Base-by-base conservation (phyloP, 2,113 vertebrate species). In the Odontesthes bonariensis region DNA sequence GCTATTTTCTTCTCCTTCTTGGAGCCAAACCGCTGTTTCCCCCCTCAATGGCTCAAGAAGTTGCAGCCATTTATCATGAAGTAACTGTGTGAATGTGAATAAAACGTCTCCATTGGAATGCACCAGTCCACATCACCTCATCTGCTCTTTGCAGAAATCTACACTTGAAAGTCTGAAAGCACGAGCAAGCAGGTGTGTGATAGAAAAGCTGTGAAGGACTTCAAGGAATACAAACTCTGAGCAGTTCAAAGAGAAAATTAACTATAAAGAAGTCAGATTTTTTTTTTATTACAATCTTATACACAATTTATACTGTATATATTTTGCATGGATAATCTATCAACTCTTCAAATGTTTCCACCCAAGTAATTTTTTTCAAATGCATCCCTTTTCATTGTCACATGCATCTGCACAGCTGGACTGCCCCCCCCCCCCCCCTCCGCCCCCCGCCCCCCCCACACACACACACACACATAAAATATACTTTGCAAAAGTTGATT, bases 1-100 rank as follows among this genome's bases (percentile, higher is more conserved):
- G 35, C 12, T 64, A 40, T 68, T 73, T 69, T 31, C 53, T 53
- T 22, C 58, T 56, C 16, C 65, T 70, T 65, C 16, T 73, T 86
- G 63, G 76, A 76, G 33, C 2, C 35, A 31, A 70, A 49, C 19
- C 0, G 16, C 16, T 22, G 0, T 44, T 44, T 16, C 13, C 12
- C 12, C 13, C 42, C 5, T 44, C 5, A 44, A 44, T 44, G 42
- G 4, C 42, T 12, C 5, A 12, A 14, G 12, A 44, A 44, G 42
- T 44, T 44, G 42, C 42, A 14, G 2, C 42, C 42, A 44, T 44
- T 27, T 27, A 27, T 27, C 27, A 27, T 27, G 1, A 27, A 27
- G 27, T 27, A 16, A 44, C 16, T 44, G 42, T 44, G 42, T 44
- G 42, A 44, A 44, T 44, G 42, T 44, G 42, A 44, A 44, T 44